Percentiles rank a stretch among this genome's conserved stretches.
Conservation (phyloP, 2,797 vertebrate genomes). For the Heterohyrax brucei region DNA sequence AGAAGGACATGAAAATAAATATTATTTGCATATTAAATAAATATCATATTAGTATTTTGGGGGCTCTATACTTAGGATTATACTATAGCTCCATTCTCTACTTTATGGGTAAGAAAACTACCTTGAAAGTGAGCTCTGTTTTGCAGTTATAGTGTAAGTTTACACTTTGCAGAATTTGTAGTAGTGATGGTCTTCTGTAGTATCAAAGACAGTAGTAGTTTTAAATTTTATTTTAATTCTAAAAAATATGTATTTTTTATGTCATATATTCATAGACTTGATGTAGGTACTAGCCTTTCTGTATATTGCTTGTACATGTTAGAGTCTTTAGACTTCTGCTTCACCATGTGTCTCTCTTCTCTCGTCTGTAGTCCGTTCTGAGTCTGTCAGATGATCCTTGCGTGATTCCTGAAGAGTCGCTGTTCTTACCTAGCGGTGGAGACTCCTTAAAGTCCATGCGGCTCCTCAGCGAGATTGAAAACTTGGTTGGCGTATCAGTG, state of each 20-base stretch:
- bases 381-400: constrained; percentile 89
- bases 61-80: constrained; percentile 44
- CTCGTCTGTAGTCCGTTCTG: constrained; percentile 92
- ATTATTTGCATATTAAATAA: constrained; percentile 36
- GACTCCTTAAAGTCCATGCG: constrained; percentile 95
- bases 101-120: constrained; percentile 43
- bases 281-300: not conserved
- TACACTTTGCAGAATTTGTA: not conserved
- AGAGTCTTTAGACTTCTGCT: not conserved
- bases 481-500: constrained; percentile 89
- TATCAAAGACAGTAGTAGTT: constrained; percentile 36
- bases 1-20: constrained; percentile 36
- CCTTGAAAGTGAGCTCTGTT: not conserved
- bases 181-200: constrained; percentile 8
- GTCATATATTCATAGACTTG: not conserved
- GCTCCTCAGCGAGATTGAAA: constrained; percentile 93
- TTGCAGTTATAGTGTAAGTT: constrained; percentile 52
- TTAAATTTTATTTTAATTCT: constrained; percentile 59
- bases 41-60: not conserved
- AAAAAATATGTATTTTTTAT: not conserved
- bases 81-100: constrained; percentile 24
- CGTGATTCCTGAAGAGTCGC: constrained; percentile 90
- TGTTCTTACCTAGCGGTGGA: constrained; percentile 95
- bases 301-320: constrained; percentile 11
- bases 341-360: constrained; percentile 54